Conservation (phyloP, 30 jellyfish, hydroid and myxozoan genomes). For the Cassiopea xamachana region DNA sequence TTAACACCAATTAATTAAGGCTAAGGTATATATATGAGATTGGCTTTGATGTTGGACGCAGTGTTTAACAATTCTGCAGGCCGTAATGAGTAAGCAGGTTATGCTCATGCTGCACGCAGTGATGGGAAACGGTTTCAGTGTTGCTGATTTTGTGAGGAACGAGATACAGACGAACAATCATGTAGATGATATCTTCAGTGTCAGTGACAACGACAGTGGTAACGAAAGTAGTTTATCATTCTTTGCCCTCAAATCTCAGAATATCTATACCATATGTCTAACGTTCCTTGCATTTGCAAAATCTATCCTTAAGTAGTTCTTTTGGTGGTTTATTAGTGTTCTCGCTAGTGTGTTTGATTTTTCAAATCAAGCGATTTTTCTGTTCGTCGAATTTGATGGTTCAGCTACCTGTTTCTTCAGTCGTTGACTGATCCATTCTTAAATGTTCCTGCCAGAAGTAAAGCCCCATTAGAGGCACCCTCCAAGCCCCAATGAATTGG, state of each 20-base stretch:
- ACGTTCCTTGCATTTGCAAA: too few relatives aligned
- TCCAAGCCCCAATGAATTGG: too few relatives aligned
- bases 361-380: too few relatives aligned
- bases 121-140: conserved; percentile 27
- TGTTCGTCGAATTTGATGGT: too few relatives aligned
- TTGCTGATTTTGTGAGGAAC: neutral
- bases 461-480: too few relatives aligned
- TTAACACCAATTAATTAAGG: neutral
- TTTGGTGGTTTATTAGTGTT: too few relatives aligned
- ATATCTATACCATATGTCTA: too few relatives aligned
- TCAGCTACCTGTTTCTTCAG: too few relatives aligned
- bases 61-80: neutral
- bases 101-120: neutral
- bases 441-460: too few relatives aligned
- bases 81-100: neutral
- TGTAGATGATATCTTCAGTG: neutral
- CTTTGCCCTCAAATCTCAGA: neutral
- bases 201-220: neutral
- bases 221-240: neutral
- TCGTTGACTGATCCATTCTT: too few relatives aligned
- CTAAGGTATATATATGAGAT: neutral
- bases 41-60: neutral
- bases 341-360: too few relatives aligned
- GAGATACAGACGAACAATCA: neutral
- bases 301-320: too few relatives aligned